Evolutionary conservation across 2,888 invertebrate species (phyloP), one percentile per base, ranked within the genome.

Genomic region (Pyrrhosoma nymphula): DNA sequence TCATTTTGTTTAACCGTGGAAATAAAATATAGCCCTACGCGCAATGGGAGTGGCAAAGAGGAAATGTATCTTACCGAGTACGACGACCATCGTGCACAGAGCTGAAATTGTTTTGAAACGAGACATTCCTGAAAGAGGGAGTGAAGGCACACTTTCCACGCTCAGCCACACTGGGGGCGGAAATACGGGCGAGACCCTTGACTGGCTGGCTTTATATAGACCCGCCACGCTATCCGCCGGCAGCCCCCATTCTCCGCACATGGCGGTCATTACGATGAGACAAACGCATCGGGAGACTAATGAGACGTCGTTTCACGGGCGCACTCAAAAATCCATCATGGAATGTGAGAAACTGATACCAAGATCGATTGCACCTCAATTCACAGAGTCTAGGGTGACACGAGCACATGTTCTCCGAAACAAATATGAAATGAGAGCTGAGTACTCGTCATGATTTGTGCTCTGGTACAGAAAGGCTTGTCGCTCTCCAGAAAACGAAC

Each of bases 261-360:
- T 35, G 30, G 82, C 35, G 82, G 30, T 16, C 82, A 82, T 82
- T 82, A 82, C 26, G 82, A 35, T 35, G 82, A 82, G 35, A 69
- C 82, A 47, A 47, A n/a, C 69, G n/a, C 69, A 26, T n/a, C 26
- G 4, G 3, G n/a, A 26, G 8, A n/a, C 82, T 82, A 82, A 82
- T 82, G 82, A 35, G 30, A 82, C 69, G 82, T 82, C 82, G 26
- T 82, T 82, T 82, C 35, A 3, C 30, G 18, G 26, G 26, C 23
- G 82, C 35, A 82, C 82, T 82, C 82, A 82, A 82, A 82, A 82
- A 82, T 35, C 82, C 82, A 82, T 82, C 82, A 82, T 82, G 30
- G 35, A 4, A 18, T 35, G 16, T 35, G 35, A 35, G 82, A 82
- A 8, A 0, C 16, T 26, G 82, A 82, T 35, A 82, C 35, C 82